Percentiles rank a stretch among this genome's conserved stretches.
These are phyloP conservation scores for Stenotaenia linearis DNA, from an alignment of 2,888 invertebrate genomes.

Conservation along the genomic window DNA sequence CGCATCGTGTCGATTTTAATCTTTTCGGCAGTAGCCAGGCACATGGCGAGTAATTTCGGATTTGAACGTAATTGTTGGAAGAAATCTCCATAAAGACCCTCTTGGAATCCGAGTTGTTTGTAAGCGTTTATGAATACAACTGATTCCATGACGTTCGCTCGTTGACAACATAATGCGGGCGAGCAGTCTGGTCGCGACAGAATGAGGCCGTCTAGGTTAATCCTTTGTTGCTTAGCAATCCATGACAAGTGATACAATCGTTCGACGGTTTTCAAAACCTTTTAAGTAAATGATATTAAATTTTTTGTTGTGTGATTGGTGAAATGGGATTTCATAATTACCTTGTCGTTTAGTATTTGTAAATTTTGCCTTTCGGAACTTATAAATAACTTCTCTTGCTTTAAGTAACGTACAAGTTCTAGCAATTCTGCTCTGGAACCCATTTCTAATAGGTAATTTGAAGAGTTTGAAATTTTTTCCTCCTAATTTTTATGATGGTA, in stretches of 20 bases:
- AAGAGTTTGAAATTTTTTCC: not conserved
- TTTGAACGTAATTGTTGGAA: slow-evolving; percentile 62
- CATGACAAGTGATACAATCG: slow-evolving; percentile 69
- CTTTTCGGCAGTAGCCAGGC: slow-evolving; percentile 62
- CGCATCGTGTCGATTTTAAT: slow-evolving; percentile 50
- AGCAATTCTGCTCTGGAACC: slow-evolving; percentile 50
- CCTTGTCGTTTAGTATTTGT: slow-evolving; percentile 47
- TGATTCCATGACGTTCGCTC: slow-evolving; percentile 59
- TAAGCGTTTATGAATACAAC: slow-evolving; percentile 70
- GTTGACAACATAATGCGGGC: slow-evolving; percentile 68
- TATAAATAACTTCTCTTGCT: slow-evolving; percentile 80
- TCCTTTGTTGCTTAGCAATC: slow-evolving; percentile 79
- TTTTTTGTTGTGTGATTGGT: not conserved
- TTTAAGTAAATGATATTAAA: not conserved
- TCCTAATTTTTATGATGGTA: not conserved
- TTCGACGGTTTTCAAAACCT: slow-evolving; percentile 56
- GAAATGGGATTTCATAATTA: slow-evolving; percentile 36
- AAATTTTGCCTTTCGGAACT: slow-evolving; percentile 72
- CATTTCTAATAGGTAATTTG: slow-evolving; percentile 17
- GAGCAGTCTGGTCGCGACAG: slow-evolving; percentile 68
- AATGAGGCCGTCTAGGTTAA: slow-evolving; percentile 70
- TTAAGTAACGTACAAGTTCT: slow-evolving; percentile 63
- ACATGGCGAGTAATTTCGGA: slow-evolving; percentile 64
- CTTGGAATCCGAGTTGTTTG: slow-evolving; percentile 76
- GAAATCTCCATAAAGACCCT: slow-evolving; percentile 62